These are phyloP conservation scores for Meiosimyza decipiens DNA, from an alignment of 2,888 invertebrate species.

Conservation along the genomic window DNA sequence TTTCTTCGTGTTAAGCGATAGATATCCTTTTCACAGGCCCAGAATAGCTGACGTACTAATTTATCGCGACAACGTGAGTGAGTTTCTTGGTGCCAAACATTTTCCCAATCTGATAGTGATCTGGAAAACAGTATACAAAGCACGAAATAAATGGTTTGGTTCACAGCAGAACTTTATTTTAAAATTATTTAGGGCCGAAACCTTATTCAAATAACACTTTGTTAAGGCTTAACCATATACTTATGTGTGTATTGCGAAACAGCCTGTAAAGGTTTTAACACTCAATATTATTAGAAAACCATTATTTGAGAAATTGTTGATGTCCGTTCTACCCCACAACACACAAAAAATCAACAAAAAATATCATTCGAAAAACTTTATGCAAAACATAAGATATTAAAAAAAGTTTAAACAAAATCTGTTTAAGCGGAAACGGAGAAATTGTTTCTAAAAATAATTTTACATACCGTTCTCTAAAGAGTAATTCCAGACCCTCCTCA, in stretches of 20 bases:
- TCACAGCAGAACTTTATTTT: neutral
- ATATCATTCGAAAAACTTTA: no score
- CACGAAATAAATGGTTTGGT: neutral
- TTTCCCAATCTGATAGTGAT: conserved; percentile 71
- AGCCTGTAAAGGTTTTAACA: no score
- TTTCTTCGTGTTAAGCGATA: conserved; percentile 70
- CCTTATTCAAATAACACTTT: conserved; percentile 35
- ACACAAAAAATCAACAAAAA: no score
- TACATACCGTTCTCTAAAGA: conserved; percentile 67
- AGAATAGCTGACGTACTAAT: conserved; percentile 70
- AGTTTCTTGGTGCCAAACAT: conserved; percentile 71
- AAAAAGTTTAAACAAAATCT: no score
- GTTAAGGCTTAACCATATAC: no score
- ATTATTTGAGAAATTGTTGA: no score
- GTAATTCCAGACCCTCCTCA: conserved; percentile 67
- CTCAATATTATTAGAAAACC: no score
- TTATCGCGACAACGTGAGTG: conserved; percentile 72
- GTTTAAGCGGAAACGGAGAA: no score
- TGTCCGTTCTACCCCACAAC: no score
- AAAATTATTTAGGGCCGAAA: neutral
- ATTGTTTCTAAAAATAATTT: neutral
- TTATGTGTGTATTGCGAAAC: no score
- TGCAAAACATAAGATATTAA: no score
- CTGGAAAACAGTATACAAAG: conserved; percentile 52
- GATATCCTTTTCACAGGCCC: conserved; percentile 75